Base-by-base conservation (phyloP, 2,797 vertebrate genomes). In the Cossypha caffra region DNA sequence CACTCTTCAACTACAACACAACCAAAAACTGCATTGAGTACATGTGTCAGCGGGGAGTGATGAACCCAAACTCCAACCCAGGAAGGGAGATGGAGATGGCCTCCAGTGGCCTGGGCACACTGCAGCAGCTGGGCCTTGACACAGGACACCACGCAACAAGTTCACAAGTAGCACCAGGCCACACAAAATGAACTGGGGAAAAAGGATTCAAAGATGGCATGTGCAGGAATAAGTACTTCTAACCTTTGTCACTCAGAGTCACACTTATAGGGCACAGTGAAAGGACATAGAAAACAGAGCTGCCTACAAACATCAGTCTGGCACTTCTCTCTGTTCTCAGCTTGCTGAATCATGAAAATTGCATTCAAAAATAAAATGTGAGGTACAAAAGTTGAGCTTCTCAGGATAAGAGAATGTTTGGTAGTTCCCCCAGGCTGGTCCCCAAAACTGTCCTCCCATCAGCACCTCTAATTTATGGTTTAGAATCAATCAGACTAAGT, bases 331-430 rank as follows among this genome's bases (percentile, higher is more conserved):
- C 31, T 51, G 1, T 51, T 35, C 37, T 77, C 33, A 86, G 21
- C 37, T 80, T 69, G 45, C 55, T 43, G 45, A 73, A 76, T 80
- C n/a, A 51, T 43, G 40, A 59, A 80, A 90, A 76, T 31, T 20
- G 43, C 10, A 20, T 42, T 72, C 64, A 88, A 86, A 51, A 55
- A 67, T 7, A 67, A 33, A 86, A 83, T 8, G 11, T 1, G 0
- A 88, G 33, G 61, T 68, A 71, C 2, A 76, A 51, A 81, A 83
- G 17, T 12, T 76, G 55, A 92, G 19, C 13, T 61, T 24, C 35
- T 33, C 35, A 57, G 45, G 33, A 78, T 78, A 95, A 86, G 24
- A 62, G 38, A 81, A 78, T n/a, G 7, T 59, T 90, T 83, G 40
- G 74, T 23, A 80, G n/a, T 15, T 88, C 15, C 13, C 23, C 7